phyloP scores from a whole-genome alignment of 2,113 vertebrate species.

The Protobothrops flavoviridis region DNA sequence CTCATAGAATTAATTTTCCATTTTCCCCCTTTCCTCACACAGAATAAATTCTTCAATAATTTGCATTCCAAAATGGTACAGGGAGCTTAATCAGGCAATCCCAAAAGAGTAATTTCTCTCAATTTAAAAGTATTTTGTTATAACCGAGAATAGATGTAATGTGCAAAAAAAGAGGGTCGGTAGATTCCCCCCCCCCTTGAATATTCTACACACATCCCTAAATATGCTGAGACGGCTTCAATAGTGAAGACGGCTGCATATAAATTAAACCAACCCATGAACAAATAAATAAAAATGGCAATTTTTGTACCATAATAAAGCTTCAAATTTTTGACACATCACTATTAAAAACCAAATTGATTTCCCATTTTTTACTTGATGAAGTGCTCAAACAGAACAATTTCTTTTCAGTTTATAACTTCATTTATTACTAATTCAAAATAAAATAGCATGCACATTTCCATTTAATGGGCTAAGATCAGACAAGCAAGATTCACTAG shows the following conservation, averaged over 20 bases:
- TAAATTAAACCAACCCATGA: not conserved
- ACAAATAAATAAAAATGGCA: not conserved
- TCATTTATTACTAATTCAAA: not conserved
- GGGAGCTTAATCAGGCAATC: not conserved
- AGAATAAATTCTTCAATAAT: not conserved
- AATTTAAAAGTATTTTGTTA: not conserved
- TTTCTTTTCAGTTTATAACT: not conserved
- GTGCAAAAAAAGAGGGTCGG: not conserved
- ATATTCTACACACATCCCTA: not conserved
- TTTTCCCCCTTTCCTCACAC: not conserved
- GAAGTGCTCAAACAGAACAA: not conserved
- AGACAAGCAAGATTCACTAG: not conserved
- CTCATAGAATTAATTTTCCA: not conserved
- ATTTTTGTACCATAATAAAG: not conserved
- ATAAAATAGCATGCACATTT: not conserved
- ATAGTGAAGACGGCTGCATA: not conserved
- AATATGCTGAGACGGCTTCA: not conserved
- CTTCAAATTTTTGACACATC: not conserved
- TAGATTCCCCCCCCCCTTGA: not conserved
- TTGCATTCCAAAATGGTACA: not conserved
- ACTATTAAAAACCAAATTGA: not conserved
- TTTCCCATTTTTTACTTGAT: not conserved
- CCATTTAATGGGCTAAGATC: not conserved
- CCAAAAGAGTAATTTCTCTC: not conserved
- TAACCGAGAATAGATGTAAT: not conserved